Percentiles rank a stretch among this genome's conserved stretches.
These are phyloP conservation scores for Melitaea cinxia DNA, from an alignment of 1,140 invertebrate genomes.

Conservation along the genomic window DNA sequence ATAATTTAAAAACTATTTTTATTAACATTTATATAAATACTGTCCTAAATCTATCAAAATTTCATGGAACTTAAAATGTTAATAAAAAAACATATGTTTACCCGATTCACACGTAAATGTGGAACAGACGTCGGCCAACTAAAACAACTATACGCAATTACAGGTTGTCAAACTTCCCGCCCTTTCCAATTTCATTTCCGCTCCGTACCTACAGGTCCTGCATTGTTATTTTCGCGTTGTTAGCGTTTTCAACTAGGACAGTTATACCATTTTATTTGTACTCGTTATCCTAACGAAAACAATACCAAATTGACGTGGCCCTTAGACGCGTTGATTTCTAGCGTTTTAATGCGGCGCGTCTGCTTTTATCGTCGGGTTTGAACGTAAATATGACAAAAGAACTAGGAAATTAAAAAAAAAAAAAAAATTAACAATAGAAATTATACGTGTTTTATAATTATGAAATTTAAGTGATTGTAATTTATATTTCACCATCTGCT, in stretches of 20 bases:
- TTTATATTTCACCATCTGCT: too few species aligned
- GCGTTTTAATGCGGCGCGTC: not conserved
- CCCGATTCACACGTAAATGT: not conserved
- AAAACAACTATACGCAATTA: not conserved
- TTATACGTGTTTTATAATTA: too few species aligned
- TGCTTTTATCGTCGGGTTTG: not conserved
- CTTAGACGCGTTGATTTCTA: slow-evolving; percentile 24
- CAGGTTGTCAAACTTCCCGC: slow-evolving; percentile 2
- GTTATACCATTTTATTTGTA: slow-evolving; percentile 34
- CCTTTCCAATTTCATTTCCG: not conserved
- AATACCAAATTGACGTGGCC: slow-evolving; percentile 38
- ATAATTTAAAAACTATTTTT: too few species aligned
- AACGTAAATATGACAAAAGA: not conserved
- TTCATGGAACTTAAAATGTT: too few species aligned
- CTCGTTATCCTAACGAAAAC: slow-evolving; percentile 41
- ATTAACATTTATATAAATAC: too few species aligned
- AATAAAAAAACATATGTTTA: too few species aligned
- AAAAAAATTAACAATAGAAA: too few species aligned
- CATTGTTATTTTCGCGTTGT: slow-evolving; percentile 31
- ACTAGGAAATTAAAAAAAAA: too few species aligned
- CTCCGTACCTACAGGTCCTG: slow-evolving; percentile 8
- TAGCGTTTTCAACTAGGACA: slow-evolving; percentile 27
- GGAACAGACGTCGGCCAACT: not conserved
- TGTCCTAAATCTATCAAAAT: too few species aligned
- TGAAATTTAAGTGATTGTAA: too few species aligned